Evolutionary conservation across 1,140 invertebrate species (phyloP), one percentile per base, ranked within the genome.

Genomic region (Liolophura sinensis): DNA sequence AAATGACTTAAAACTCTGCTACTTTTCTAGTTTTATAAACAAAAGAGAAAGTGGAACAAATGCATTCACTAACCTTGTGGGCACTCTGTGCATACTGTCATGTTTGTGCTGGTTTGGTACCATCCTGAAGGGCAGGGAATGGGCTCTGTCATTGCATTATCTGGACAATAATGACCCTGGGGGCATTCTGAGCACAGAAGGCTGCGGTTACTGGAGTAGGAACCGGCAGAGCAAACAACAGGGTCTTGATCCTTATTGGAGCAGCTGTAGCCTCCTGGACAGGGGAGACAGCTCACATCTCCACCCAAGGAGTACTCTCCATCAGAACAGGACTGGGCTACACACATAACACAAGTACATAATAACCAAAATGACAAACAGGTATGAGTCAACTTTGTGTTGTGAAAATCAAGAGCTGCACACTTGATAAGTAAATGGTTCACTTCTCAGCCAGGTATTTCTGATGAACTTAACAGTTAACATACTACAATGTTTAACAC

Each of bases 51-150:
- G 59, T 1, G 31, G 6, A 31, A 40, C 3, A 40, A 40, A 9
- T n/a, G n/a, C n/a, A n/a, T n/a, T 5, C 40, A 61, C 22, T 24
- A 67, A 81, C 78, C 77, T 72, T 72, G 73, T n/a, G 67, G 60
- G 71, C 80, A 82, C 62, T 77, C 58, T 16, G 72, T 79, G 61
- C 80, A 82, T 1, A 63, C 60, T 31, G 72, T 70, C 52, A 76
- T 73, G 12, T 73, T 75, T 27, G 73, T 78, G n/a, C 1, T 24
- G 11, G 74, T 75, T 55, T 79, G 76, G 59, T 78, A 76, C 51
- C 68, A 75, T 16, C 79, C 79, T 22, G 67, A 63, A 11, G 74
- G 64, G 67, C 77, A 81, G 18, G 67, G 59, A 15, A 68, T 57
- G 14, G 70, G 68, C 52, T 70, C 64, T 27, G 59, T 69, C 73